These are phyloP conservation scores for Calcarius lapponicus DNA, from an alignment of 2,797 vertebrate species.

Conservation along the genomic window DNA sequence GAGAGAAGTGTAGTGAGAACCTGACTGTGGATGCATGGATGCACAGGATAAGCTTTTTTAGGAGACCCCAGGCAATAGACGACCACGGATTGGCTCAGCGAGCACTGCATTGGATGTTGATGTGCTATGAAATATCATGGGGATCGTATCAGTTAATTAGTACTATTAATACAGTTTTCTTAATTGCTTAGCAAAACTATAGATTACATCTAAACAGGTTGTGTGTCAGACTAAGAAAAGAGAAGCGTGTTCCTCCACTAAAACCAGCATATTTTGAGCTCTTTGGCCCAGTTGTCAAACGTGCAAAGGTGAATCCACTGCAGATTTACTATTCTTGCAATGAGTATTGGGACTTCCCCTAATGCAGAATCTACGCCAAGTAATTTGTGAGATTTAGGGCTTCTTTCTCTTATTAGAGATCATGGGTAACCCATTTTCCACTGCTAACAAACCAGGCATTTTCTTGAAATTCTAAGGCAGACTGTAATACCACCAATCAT, in stretches of 20 bases:
- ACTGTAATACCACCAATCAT: background rate
- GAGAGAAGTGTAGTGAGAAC: background rate
- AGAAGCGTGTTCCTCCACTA: background rate
- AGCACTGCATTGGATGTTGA: background rate
- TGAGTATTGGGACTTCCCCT: background rate
- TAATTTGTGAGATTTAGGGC: background rate
- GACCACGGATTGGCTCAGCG: background rate
- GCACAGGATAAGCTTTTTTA: background rate
- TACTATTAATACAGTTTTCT: background rate
- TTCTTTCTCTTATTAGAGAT: background rate
- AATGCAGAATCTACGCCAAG: background rate
- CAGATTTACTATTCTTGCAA: background rate
- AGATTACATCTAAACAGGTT: background rate
- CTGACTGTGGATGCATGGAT: background rate
- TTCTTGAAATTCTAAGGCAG: background rate
- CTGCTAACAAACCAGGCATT: background rate
- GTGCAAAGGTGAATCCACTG: background rate
- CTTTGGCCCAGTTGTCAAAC: background rate
- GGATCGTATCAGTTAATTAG: background rate
- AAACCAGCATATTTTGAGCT: background rate
- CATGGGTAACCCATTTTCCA: background rate
- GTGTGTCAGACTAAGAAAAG: background rate
- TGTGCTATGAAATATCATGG: background rate
- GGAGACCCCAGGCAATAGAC: background rate
- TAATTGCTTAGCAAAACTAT: background rate